Conservation (phyloP, 2,797 vertebrate genomes). For the Botia kubotai region DNA sequence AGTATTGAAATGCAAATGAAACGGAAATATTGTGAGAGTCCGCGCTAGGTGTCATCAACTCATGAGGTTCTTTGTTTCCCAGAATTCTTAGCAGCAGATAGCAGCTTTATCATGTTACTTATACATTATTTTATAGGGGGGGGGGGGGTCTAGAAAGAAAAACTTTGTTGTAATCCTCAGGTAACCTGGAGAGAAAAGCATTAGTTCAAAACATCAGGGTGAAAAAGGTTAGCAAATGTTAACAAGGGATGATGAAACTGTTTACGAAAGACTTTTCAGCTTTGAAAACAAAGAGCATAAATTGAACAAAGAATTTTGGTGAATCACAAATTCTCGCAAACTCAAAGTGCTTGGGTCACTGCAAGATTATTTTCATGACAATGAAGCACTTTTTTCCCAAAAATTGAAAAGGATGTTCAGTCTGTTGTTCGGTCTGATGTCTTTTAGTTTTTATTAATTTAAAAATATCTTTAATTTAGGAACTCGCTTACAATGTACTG, state of each 20-base stretch:
- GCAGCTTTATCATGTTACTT: constrained; percentile 23
- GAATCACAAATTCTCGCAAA: too few species aligned
- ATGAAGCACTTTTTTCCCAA: not conserved
- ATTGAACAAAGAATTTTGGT: too few species aligned
- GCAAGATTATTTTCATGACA: not conserved
- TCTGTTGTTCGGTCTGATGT: too few species aligned
- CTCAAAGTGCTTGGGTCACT: not conserved
- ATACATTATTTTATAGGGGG: constrained; percentile 9
- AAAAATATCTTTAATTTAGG: too few species aligned
- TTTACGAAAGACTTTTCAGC: too few species aligned
- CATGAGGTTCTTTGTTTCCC: not conserved
- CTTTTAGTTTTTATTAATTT: too few species aligned
- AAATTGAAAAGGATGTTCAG: too few species aligned
- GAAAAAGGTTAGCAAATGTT: not conserved
- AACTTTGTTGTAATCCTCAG: not conserved
- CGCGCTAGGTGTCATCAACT: constrained; percentile 17
- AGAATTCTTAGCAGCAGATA: not conserved
- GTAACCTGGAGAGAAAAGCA: constrained; percentile 1
- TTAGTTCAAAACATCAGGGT: not conserved
- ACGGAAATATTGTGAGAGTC: constrained; percentile 26
- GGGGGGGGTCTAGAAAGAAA: not conserved
- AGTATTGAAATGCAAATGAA: constrained; percentile 39
- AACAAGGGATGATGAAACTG: too few species aligned
- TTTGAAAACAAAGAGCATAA: too few species aligned
- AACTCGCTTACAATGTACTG: not conserved